Evolutionary conservation across 2,797 vertebrate species (phyloP).

Genomic region (Fratercula arctica): DNA sequence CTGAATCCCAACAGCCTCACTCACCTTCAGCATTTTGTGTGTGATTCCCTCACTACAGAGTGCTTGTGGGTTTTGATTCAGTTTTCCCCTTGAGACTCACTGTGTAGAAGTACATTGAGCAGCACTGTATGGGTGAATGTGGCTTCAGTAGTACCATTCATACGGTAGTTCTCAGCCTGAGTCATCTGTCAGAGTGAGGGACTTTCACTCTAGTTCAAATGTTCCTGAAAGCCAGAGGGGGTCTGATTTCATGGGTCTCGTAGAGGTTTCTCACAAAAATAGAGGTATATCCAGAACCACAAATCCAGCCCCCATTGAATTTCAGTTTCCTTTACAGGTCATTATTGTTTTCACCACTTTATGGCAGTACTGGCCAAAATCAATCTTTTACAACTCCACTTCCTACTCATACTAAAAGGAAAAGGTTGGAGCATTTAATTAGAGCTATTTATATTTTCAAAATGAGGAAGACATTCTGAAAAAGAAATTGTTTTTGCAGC

Average conservation of each 20-base stretch:
- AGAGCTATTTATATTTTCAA: constrained; percentile 68
- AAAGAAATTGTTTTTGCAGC: constrained; percentile 72
- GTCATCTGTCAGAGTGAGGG: neutral
- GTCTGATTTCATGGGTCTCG: neutral
- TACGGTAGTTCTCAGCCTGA: neutral
- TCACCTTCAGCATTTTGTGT: neutral
- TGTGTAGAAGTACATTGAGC: neutral
- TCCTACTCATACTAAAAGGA: constrained; percentile 36
- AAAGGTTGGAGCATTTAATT: constrained; percentile 59
- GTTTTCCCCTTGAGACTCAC: neutral
- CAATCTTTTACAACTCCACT: constrained; percentile 57
- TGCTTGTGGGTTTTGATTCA: neutral
- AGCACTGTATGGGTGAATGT: neutral
- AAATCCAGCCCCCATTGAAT: constrained; percentile 11
- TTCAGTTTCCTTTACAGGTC: constrained; percentile 32
- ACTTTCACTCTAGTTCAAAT: neutral
- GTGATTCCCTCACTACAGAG: neutral
- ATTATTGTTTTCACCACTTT: constrained; percentile 49
- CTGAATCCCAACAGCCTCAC: neutral
- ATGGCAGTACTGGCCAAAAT: constrained; percentile 25
- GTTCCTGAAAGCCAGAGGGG: neutral
- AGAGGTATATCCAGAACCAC: constrained; percentile 18
- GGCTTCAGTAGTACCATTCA: neutral
- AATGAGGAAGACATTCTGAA: constrained; percentile 67
- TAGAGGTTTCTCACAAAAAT: constrained; percentile 39